phyloP scores from a whole-genome alignment of 2,888 invertebrate genomes.

The Drosophila mayaguana region DNA sequence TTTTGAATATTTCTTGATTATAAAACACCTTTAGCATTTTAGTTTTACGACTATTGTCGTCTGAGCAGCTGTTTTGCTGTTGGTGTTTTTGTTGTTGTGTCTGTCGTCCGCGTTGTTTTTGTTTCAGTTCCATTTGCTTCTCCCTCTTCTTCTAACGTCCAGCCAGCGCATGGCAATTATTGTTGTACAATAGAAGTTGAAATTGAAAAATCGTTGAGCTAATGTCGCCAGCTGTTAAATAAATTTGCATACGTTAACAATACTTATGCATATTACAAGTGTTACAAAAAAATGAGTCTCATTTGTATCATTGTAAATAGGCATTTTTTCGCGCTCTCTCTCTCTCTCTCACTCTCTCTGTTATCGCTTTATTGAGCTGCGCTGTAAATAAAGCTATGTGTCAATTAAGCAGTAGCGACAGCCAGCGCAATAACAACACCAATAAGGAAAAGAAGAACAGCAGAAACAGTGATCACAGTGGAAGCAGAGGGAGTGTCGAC shows the following conservation, averaged over 20 bases:
- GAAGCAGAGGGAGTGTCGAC: slow-evolving; percentile 38
- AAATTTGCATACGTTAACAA: slow-evolving; percentile 41
- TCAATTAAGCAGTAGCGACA: slow-evolving; percentile 40
- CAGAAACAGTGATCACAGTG: slow-evolving; percentile 5
- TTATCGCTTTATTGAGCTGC: slow-evolving; percentile 8
- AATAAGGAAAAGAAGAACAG: slow-evolving; percentile 4
- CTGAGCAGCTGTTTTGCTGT: slow-evolving; percentile 38
- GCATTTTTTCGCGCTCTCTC: neutral
- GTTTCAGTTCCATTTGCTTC: neutral
- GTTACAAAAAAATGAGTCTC: slow-evolving; percentile 11
- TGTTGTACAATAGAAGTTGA: slow-evolving; percentile 22
- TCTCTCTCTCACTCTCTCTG: neutral
- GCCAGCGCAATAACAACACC: slow-evolving; percentile 22
- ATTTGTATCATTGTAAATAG: slow-evolving; percentile 16
- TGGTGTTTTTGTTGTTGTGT: neutral
- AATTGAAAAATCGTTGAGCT: slow-evolving; percentile 36
- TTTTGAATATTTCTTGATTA: slow-evolving; percentile 31
- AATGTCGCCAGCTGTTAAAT: slow-evolving; percentile 38
- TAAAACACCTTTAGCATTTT: slow-evolving; percentile 55
- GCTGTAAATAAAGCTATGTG: slow-evolving; percentile 26
- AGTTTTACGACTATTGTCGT: slow-evolving; percentile 19
- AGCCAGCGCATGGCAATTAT: slow-evolving; percentile 14
- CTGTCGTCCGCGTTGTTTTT: slow-evolving; percentile 2
- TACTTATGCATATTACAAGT: slow-evolving; percentile 14
- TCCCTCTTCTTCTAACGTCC: neutral